Conservation (phyloP, 1,140 invertebrate genomes). For the Bradynema listronoti region DNA sequence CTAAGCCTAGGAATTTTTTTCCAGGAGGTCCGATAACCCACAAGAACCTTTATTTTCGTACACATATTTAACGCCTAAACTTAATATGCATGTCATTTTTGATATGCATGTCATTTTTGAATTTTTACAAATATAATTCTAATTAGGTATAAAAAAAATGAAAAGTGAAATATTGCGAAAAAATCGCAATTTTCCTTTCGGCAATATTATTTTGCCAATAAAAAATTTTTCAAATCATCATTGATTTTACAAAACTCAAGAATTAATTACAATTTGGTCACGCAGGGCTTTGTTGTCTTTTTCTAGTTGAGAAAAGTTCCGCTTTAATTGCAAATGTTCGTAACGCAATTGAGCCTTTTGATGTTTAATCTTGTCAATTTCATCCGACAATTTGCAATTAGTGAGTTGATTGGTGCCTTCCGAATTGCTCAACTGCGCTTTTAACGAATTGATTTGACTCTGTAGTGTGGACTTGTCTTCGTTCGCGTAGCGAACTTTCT, state of each 20-base stretch:
- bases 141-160: no score
- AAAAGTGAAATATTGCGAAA: no score
- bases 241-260: no score
- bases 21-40: no score
- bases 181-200: neutral
- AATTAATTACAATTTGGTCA: conserved; percentile 1
- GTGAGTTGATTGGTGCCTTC: conserved; percentile 19
- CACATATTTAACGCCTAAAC: no score
- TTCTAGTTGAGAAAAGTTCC: conserved; percentile 17
- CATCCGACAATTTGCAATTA: conserved; percentile 16
- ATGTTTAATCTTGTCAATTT: conserved; percentile 27
- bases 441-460: conserved; percentile 23
- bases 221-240: no score
- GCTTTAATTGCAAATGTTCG: conserved; percentile 27
- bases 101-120: no score
- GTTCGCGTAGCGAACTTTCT: conserved; percentile 23
- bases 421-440: conserved; percentile 9
- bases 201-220: neutral
- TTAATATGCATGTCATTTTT: no score
- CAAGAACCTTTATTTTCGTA: no score
- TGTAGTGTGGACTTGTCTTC: conserved; percentile 25
- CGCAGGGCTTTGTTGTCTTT: conserved; percentile 11
- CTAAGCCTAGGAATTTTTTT: no score
- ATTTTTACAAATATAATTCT: no score
- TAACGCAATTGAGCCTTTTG: conserved; percentile 25